These are phyloP conservation scores for Lucinisca nassula DNA, from an alignment of 2,888 invertebrate genomes.

Conservation along the genomic window DNA sequence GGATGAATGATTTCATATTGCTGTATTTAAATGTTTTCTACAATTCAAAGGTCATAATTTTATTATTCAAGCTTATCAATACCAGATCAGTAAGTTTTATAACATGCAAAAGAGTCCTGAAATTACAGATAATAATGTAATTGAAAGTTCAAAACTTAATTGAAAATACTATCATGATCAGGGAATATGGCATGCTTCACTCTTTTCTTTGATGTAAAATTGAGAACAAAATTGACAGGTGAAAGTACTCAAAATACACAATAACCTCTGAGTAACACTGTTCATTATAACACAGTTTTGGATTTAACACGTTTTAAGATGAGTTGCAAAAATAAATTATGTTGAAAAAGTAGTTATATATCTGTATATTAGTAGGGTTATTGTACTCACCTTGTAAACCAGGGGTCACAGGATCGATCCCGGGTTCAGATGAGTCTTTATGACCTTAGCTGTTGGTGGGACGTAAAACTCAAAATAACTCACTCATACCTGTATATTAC, in stretches of 20 bases:
- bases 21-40: not conserved
- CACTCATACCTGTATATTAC: no score
- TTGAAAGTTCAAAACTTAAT: conserved; percentile 11
- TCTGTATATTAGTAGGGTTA: no score
- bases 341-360: no score
- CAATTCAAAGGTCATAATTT: conserved; percentile 9
- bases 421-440: no score
- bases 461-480: no score
- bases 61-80: conserved; percentile 2
- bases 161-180: conserved; percentile 7
- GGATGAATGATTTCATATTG: not conserved
- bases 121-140: conserved; percentile 1
- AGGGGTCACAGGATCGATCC: no score
- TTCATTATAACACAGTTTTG: no score
- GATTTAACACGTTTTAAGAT: no score
- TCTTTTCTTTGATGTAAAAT: not conserved
- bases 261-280: no score
- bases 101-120: not conserved
- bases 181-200: not conserved
- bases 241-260: not conserved
- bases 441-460: no score
- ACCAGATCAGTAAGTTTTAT: conserved; percentile 10
- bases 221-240: not conserved
- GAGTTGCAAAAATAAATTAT: no score
- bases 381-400: no score